Base-by-base conservation (phyloP, 2,888 invertebrate species). In the Netelia fuscicornis region DNA sequence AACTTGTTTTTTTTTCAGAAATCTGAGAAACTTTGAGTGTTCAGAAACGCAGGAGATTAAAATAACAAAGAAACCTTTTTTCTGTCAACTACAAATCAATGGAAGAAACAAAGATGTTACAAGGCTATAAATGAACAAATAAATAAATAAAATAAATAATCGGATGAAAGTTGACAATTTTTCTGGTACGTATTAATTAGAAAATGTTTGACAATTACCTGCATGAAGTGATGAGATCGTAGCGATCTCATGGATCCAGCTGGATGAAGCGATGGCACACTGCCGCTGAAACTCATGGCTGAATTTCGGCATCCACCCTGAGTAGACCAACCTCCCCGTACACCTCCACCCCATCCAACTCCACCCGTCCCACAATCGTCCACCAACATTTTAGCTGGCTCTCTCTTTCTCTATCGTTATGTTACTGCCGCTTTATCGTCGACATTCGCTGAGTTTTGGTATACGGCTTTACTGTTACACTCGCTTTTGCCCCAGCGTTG, bases 241-340 rank as follows among this genome's bases (percentile, higher is more conserved):
- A 93, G 87, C 3, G 93, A 93, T 86, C 93, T 90, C 85, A 93
- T 89, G 62, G 93, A 93, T 81, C 93, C 93, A 20, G 92, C 88
- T 8, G 92, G 92, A 83, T 93, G 93, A n/a, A 93, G 91, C 8
- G 93, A 93, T 20, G 93, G 93, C 62, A 93, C 93, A 83, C 93
- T 93, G 74, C 93, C 93, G n/a, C 92, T 92, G 82, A 93, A 92
- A 87, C 92, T 93, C 92, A 92, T 92, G 76, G 91, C 89, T 11
- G 93, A 92, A 89, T 91, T 92, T 86, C 92, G 91, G 87, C 92
- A 93, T 82, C 91, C 92, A 86, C 89, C 89, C 25, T 93, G 93
- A 76, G 93, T 93, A 64, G 92, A 92, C 93, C 93, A 93, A 83
- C 93, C 93, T 11, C 91, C 92, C 9, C 89, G 88, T 30, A 89